A percentile compares a stretch with the other conserved stretches of the same genome.
phyloP scores from a whole-genome alignment of 2,113 vertebrate species.

The Gavialis gangeticus region DNA sequence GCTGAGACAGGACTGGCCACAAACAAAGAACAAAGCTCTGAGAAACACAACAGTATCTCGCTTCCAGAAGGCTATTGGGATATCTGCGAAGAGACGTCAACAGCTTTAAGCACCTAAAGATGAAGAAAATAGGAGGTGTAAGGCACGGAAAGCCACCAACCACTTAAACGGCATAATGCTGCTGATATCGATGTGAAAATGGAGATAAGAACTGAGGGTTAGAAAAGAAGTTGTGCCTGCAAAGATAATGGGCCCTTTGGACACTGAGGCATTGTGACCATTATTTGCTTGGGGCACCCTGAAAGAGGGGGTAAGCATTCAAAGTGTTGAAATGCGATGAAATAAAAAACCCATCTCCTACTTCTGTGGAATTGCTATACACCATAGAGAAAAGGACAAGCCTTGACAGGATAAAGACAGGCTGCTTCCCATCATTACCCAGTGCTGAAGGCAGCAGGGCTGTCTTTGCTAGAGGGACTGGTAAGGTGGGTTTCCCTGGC shows the following conservation, averaged over 20 bases:
- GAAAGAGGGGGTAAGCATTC: background rate
- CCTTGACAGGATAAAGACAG: conserved; percentile 1
- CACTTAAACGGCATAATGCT: background rate
- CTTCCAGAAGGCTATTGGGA: conserved; percentile 35
- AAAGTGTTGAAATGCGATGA: background rate
- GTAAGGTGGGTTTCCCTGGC: background rate
- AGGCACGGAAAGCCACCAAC: background rate
- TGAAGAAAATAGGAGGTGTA: background rate
- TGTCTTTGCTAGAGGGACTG: background rate
- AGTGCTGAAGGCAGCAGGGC: background rate
- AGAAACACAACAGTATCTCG: background rate
- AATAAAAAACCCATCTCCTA: background rate
- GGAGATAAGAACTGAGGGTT: background rate
- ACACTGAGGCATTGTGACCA: background rate
- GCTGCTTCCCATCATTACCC: background rate
- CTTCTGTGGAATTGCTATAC: background rate
- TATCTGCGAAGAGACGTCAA: background rate
- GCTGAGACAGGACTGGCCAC: background rate
- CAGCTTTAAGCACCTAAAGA: background rate
- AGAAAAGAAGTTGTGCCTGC: background rate
- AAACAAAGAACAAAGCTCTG: background rate
- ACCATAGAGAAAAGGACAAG: background rate
- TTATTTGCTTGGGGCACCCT: background rate
- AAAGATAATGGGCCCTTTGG: background rate
- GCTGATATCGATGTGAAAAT: accelerated